Evolutionary conservation across 2,113 vertebrate genomes (phyloP).

Genomic region (Cyphomyrus discorhynchus): DNA sequence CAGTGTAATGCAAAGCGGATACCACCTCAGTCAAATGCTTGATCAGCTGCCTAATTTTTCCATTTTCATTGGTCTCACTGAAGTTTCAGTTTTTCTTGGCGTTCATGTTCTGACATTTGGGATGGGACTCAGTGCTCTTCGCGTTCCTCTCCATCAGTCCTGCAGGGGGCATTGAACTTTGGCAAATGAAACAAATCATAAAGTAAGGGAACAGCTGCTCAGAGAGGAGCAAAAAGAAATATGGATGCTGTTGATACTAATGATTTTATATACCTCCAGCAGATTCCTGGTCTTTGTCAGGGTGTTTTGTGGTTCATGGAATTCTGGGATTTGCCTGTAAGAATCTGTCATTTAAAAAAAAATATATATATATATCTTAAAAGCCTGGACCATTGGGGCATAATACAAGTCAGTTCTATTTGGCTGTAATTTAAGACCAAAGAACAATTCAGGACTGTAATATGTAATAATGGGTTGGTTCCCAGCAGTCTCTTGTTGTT

Average conservation of each 20-base stretch:
- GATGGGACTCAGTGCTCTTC: background rate
- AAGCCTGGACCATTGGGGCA: background rate
- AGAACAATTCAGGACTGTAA: background rate
- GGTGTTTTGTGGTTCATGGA: background rate
- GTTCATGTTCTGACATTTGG: background rate
- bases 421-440: background rate
- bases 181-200: background rate
- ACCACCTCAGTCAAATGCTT: background rate
- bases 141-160: background rate
- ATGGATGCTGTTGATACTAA: background rate
- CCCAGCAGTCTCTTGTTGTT: background rate
- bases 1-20: background rate
- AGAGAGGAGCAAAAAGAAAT: background rate
- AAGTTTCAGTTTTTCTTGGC: background rate
- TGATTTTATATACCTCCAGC: background rate
- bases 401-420: background rate
- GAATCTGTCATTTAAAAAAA: background rate
- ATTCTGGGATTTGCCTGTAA: background rate
- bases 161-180: background rate
- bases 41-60: background rate
- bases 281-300: background rate
- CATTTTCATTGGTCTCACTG: background rate
- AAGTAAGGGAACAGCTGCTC: background rate
- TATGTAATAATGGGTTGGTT: background rate
- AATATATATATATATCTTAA: background rate